Conservation (phyloP, 2,797 vertebrate genomes). For the Pitangus sulphuratus region DNA sequence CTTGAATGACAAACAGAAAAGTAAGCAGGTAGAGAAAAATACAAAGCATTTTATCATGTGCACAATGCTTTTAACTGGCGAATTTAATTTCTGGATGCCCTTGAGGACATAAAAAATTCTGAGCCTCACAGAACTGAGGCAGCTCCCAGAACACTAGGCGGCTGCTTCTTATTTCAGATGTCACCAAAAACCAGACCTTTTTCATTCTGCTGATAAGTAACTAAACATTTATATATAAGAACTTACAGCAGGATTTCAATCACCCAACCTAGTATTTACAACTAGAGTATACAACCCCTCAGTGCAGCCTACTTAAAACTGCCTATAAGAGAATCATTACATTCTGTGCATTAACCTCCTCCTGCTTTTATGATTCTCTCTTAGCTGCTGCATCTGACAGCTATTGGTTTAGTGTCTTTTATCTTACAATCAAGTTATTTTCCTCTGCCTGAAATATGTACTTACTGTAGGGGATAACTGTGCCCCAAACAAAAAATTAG, state of each 20-base stretch:
- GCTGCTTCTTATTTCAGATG: conserved; percentile 42
- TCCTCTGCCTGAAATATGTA: not conserved
- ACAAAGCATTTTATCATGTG: not conserved
- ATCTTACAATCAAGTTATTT: not conserved
- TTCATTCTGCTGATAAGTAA: conserved; percentile 35
- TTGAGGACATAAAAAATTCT: not conserved
- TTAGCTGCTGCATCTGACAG: not conserved
- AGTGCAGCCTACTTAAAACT: not conserved
- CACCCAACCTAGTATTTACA: conserved; percentile 13
- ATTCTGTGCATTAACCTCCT: not conserved
- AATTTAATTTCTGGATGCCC: conserved; percentile 1
- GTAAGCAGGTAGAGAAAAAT: not conserved
- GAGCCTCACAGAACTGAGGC: not conserved
- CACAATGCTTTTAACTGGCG: not conserved
- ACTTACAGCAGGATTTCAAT: conserved; percentile 29
- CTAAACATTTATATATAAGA: conserved; percentile 42
- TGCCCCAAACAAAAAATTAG: not conserved
- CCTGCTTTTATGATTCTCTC: not conserved
- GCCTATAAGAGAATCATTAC: not conserved
- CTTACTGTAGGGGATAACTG: not conserved
- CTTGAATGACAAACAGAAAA: not conserved
- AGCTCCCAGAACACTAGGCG: not conserved
- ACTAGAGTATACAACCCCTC: not conserved
- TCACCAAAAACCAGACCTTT: not conserved
- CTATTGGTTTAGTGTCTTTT: not conserved